Conservation (phyloP, 2,888 invertebrate species). For the Atrina japonica region DNA sequence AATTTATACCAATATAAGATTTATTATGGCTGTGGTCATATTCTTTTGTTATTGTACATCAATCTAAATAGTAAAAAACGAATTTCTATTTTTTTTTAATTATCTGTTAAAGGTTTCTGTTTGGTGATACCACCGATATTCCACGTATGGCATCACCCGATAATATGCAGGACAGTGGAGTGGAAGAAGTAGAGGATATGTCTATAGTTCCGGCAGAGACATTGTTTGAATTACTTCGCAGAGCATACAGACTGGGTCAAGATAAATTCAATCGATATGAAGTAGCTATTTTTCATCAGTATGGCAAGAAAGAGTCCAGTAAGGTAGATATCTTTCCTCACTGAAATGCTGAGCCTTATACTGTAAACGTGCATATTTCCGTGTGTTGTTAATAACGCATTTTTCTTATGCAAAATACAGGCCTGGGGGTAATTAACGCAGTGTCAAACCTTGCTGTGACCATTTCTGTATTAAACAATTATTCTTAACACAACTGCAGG, state of each 20-base stretch:
- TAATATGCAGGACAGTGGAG: constrained; percentile 65
- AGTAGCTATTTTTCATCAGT: constrained; percentile 46
- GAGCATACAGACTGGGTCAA: constrained; percentile 64
- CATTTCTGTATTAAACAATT: too few relatives aligned
- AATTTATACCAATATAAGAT: too few relatives aligned
- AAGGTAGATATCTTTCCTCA: constrained; percentile 60
- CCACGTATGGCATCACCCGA: constrained; percentile 49
- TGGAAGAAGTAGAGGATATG: constrained; percentile 65
- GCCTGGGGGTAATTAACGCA: neutral
- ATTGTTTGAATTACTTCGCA: constrained; percentile 68
- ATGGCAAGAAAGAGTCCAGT: constrained; percentile 66
- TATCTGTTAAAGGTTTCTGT: constrained; percentile 25
- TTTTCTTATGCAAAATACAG: neutral
- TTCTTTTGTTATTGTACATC: too few relatives aligned
- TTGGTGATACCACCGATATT: constrained; percentile 27
- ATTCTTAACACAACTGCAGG: too few relatives aligned
- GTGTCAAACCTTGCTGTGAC: too few relatives aligned
- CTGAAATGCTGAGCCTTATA: constrained; percentile 18
- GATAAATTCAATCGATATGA: constrained; percentile 69
- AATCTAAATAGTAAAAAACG: too few relatives aligned
- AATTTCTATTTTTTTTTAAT: too few relatives aligned
- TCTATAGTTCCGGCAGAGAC: constrained; percentile 73
- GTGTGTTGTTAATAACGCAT: too few relatives aligned
- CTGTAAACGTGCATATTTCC: too few relatives aligned
- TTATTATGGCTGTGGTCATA: too few relatives aligned